These are phyloP conservation scores for Phaethon lepturus DNA, from an alignment of 2,113 vertebrate genomes.

Conservation along the genomic window DNA sequence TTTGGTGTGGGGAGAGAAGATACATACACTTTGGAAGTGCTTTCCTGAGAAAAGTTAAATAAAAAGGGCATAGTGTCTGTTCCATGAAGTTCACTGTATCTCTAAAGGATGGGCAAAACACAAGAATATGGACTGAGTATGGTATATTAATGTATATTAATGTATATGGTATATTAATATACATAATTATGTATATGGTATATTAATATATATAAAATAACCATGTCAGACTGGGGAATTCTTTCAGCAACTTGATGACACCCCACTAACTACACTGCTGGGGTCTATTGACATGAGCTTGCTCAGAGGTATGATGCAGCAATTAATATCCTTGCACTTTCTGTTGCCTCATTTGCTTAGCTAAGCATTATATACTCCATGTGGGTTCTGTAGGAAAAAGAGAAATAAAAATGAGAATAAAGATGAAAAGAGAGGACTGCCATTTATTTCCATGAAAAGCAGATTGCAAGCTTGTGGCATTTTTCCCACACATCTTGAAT, in stretches of 20 bases:
- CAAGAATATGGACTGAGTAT: not conserved
- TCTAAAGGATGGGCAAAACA: not conserved
- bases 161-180: not conserved
- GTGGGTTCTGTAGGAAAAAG: not conserved
- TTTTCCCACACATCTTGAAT: conserved; percentile 64
- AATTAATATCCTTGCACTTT: not conserved
- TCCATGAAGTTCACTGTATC: not conserved
- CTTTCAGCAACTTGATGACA: not conserved
- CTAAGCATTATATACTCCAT: not conserved
- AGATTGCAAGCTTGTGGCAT: conserved; percentile 57
- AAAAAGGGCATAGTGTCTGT: not conserved
- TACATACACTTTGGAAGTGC: not conserved
- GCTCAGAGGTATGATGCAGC: not conserved
- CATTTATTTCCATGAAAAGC: conserved; percentile 23
- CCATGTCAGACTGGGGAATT: not conserved
- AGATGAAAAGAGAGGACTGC: conserved; percentile 10
- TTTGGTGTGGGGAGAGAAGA: not conserved
- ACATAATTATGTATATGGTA: not conserved
- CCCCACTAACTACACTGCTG: not conserved
- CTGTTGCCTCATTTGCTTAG: not conserved
- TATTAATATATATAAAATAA: not conserved
- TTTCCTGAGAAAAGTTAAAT: not conserved
- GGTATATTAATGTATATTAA: too few relatives aligned
- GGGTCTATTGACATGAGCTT: not conserved
- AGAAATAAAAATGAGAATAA: conserved; percentile 3